Conservation (phyloP, 2,888 invertebrate genomes). For the Macroteleia sp. region DNA sequence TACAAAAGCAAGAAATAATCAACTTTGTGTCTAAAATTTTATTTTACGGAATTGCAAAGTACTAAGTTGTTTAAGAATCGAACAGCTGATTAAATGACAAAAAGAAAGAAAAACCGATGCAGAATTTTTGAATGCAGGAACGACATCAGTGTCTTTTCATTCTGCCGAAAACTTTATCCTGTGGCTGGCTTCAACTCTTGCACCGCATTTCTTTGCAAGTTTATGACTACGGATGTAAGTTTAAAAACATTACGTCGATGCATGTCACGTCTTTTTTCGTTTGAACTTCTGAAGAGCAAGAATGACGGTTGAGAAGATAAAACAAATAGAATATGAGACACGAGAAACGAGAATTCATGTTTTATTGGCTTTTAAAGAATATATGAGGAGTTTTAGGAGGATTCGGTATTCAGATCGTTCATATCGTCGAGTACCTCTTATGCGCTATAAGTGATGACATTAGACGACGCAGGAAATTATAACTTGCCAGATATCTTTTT, state of each 20-base stretch:
- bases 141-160: too few relatives aligned
- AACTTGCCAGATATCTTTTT: conserved; percentile 55
- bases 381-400: conserved; percentile 25
- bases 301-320: conserved; percentile 41
- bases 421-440: conserved; percentile 27
- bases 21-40: too few relatives aligned
- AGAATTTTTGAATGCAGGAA: too few relatives aligned
- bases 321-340: conserved; percentile 47
- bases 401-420: conserved; percentile 45
- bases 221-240: conserved; percentile 10
- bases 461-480: conserved; percentile 36
- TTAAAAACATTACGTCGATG: conserved; percentile 53
- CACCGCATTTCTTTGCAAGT: conserved; percentile 15
- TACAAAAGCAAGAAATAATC: too few relatives aligned
- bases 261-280: conserved; percentile 41
- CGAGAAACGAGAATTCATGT: conserved; percentile 25
- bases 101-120: too few relatives aligned
- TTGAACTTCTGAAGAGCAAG: conserved; percentile 43
- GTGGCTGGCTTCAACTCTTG: conserved; percentile 18
- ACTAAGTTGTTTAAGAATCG: too few relatives aligned
- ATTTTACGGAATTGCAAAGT: too few relatives aligned
- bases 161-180: conserved; percentile 22
- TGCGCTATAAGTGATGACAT: conserved; percentile 40
- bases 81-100: too few relatives aligned
- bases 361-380: conserved; percentile 57